Conservation (phyloP, 2,113 vertebrate genomes). For the Neotoma lepida region DNA sequence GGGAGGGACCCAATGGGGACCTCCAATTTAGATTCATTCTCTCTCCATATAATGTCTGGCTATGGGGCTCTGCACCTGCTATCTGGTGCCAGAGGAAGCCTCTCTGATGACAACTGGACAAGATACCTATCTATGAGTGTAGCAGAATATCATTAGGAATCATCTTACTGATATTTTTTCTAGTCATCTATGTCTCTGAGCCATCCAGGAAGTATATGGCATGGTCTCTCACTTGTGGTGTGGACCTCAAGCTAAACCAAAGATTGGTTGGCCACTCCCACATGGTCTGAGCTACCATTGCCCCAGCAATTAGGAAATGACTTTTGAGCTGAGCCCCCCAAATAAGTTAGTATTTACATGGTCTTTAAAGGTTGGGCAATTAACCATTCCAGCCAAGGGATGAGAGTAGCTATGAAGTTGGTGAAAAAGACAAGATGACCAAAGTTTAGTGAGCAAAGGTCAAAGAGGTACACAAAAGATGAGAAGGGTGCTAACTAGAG, state of each 20-base stretch:
- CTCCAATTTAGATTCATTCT: background rate
- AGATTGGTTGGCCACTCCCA: background rate
- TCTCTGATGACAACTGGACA: background rate
- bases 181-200: background rate
- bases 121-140: background rate
- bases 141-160: background rate
- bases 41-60: background rate
- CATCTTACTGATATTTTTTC: background rate
- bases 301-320: background rate
- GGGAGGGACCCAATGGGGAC: background rate
- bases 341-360: background rate
- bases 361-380: background rate
- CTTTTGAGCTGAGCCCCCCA: background rate
- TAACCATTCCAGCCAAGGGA: background rate
- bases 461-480: background rate
- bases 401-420: background rate
- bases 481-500: background rate
- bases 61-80: background rate
- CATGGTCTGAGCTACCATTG: background rate
- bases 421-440: too few relatives aligned
- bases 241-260: background rate
- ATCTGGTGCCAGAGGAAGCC: background rate
- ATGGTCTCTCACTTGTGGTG: background rate
- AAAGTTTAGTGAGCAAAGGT: background rate
- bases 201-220: background rate